These are phyloP conservation scores for Percopsis transmontana DNA, from an alignment of 2,113 vertebrate genomes.

Conservation along the genomic window DNA sequence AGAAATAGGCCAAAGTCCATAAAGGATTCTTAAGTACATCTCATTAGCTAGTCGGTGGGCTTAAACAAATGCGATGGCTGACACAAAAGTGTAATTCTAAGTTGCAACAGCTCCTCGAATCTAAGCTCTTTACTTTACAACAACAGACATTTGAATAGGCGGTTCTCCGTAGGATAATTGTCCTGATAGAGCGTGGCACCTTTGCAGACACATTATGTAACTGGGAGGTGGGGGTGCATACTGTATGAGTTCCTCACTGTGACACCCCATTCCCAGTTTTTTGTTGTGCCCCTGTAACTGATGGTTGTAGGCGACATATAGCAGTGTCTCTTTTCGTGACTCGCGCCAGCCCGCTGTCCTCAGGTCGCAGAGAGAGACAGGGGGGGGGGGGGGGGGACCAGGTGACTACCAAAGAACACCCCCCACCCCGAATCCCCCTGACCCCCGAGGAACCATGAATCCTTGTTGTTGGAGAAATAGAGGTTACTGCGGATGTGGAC, in stretches of 20 bases:
- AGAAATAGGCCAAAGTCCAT: neutral
- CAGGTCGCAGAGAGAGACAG: no score
- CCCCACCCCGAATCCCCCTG: no score
- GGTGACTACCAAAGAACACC: no score
- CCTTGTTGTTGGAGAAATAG: constrained; percentile 9
- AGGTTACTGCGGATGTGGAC: constrained; percentile 35
- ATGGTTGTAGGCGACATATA: constrained; percentile 46
- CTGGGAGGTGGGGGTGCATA: neutral
- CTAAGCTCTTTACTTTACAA: neutral
- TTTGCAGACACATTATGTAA: neutral
- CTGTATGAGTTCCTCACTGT: constrained; percentile 42
- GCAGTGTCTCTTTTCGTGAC: no score
- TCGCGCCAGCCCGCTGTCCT: no score
- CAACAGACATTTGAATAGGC: neutral
- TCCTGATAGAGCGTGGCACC: neutral
- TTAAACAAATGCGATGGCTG: neutral
- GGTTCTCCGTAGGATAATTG: no score
- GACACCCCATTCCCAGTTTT: constrained; percentile 37
- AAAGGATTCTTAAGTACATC: constrained; percentile 17
- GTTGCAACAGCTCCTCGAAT: neutral
- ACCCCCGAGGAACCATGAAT: no score
- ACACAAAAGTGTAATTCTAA: neutral
- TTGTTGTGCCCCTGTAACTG: constrained; percentile 49
- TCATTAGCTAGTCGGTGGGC: constrained; percentile 12
- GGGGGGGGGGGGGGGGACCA: no score